phyloP scores from a whole-genome alignment of 2,797 vertebrate species.

The Telmatherina bonti region DNA sequence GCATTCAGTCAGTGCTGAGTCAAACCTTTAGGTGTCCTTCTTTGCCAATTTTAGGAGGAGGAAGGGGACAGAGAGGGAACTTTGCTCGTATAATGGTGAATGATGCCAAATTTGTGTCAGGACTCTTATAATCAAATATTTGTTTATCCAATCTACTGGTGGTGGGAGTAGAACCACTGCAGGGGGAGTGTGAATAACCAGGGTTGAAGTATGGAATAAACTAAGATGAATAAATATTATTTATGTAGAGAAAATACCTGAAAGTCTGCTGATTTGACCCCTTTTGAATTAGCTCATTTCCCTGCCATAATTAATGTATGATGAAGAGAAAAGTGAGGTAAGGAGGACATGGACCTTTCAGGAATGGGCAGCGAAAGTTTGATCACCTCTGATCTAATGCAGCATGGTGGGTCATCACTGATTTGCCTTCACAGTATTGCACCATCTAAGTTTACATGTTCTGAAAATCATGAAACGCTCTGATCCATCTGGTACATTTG shows the following conservation, averaged over 20 bases:
- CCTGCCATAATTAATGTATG: background rate
- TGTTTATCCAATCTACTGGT: conserved; percentile 12
- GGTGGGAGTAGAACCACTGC: background rate
- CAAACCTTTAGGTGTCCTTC: conserved; percentile 9
- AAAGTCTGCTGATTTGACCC: background rate
- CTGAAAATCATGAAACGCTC: conserved; percentile 9
- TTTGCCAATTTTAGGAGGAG: conserved; percentile 15
- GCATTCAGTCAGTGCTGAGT: conserved; percentile 36
- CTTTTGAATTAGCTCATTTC: background rate
- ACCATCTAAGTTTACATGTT: conserved; percentile 36
- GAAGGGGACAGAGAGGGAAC: conserved; percentile 6
- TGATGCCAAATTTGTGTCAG: conserved; percentile 25
- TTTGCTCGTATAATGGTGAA: conserved; percentile 41
- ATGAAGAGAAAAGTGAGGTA: too few species aligned
- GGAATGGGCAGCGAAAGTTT: background rate
- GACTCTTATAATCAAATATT: conserved; percentile 16
- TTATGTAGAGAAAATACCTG: background rate
- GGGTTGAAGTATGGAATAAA: background rate
- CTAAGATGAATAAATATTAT: background rate
- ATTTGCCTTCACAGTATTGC: conserved; percentile 31
- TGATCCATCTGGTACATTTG: conserved; percentile 33
- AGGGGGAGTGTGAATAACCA: background rate
- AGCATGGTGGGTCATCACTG: conserved; percentile 15
- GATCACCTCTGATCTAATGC: conserved; percentile 6
- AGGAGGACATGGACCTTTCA: background rate